Base-by-base conservation (phyloP, 1,140 invertebrate species). In the Odontomachus brunneus region DNA sequence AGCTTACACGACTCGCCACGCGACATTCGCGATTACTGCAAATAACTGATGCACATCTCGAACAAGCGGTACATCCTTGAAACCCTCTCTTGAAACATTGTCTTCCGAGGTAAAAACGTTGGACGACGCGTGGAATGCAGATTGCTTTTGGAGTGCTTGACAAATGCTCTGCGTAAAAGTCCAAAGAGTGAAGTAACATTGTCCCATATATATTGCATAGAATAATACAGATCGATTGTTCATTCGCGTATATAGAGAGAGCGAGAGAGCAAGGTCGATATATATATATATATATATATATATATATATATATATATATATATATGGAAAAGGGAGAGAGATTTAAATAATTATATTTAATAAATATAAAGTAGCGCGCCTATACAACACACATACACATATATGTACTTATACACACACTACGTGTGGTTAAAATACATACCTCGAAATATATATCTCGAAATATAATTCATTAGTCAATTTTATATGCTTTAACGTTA, bases 331-430 rank as follows among this genome's bases (percentile, higher is more conserved):
- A n/a, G n/a, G n/a, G n/a, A n/a, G n/a, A n/a, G n/a, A n/a, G 12
- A 17, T 72, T 0, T 29, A 29, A 57, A 71, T 57, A n/a, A 57
- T 57, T 48, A 72, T 72, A 59, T 71, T 71, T 67, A 17, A 69
- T 55, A 78, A 15, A 26, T 44, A 22, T 74, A 49, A 15, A 17
- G 29, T 17, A 38, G 7, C 26, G n/a, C 14, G 12, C 0, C 11
- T 51, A 22, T 29, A 65, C 53, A 12, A 60, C 44, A 38, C 60
- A 48, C 48, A 53, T 38, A 66, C 14, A 53, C 38, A 33, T 67
- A 22, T 82, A n/a, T 53, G 51, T 33, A 72, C 29, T 53, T 22
- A 55, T 66, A 49, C 49, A n/a, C n/a, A n/a, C n/a, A n/a, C 17
- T 60, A 49, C 22, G 12, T n/a, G 26, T 29, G 26, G 5, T 14